Base-by-base conservation (phyloP, 2,888 invertebrate species). In the Galerucella calmariensis region DNA sequence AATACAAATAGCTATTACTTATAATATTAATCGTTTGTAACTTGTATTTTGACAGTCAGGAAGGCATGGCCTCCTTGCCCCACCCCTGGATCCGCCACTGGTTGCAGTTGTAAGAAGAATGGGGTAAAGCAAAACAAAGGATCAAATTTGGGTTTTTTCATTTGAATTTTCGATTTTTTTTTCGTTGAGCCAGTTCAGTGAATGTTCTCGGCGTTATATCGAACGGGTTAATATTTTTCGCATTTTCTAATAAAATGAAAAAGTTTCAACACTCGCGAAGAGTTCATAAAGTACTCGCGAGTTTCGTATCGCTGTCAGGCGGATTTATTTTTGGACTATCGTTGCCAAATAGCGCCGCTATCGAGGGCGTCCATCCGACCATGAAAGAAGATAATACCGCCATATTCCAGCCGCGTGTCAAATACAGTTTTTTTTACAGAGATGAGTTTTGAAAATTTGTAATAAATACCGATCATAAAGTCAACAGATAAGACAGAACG, bases 331-430 rank as follows among this genome's bases (percentile, higher is more conserved):
- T 56, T 56, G 56, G 56, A 20, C 16, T 16, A n/a, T n/a, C 51
- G 14, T 56, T 20, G 56, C 56, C 56, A 56, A 56, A 56, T 56
- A 56, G 20, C 56, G 9, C 16, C 56, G 56, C 56, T 80, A 80
- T 79, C 79, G 78, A 76, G 75, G 61, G 67, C 72, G 68, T 35
- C 77, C 76, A 75, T 74, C 76, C 75, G 77, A 79, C 80, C 80
- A 79, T 80, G 78, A 82, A 81, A 75, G 66, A 73, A 75, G 82
- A 82, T 82, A 82, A 80, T 70, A 74, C 75, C 69, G 78, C 72
- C 74, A 70, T 75, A 74, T 75, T 75, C 75, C 63, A 67, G 66
- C 77, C 11, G 10, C 72, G 48, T 48, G 14, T n/a, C 53, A 53
- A 53, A n/a, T n/a, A 14, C 16, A 20, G 56, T n/a, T n/a, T n/a